Evolutionary conservation across 2,888 invertebrate species (phyloP), one percentile per base, ranked within the genome.

Genomic region (Morpho helenor): DNA sequence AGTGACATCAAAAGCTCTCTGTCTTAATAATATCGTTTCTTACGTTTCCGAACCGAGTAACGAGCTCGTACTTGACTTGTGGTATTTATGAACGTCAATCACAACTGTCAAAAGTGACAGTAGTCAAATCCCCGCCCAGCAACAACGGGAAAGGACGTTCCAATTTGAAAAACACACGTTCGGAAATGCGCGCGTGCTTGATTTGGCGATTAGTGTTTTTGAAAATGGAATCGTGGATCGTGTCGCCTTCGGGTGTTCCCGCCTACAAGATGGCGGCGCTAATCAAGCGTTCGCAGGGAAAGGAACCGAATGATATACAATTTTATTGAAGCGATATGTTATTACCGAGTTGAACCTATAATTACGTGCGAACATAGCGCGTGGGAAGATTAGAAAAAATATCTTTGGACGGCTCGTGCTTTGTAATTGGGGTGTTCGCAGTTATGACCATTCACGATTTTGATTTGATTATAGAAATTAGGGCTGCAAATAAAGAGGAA

Each of bases 191-290:
- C 87, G 86, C 87, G 87, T 87, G 87, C 87, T 84, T 80, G 80
- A 79, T 82, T 85, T 82, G 82, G 80, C 87, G 88, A 89, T 90
- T 89, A 89, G 88, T 85, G 87, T 86, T 87, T 86, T 85, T 87
- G 87, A 89, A 84, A 87, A 86, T 87, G 85, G 87, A 84, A 85
- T 82, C 82, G 82, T 80, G 82, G 84, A 86, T 88, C 86, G 87
- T 82, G 87, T 88, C 89, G 89, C 89, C 88, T 81, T 79, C 80
- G 87, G 88, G 80, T 79, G 79, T 74, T 71, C 76, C 86, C 89
- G 88, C 90, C 90, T 84, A 83, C 89, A 90, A 90, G 80, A 90
- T 90, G 90, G 90, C 89, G 79, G 87, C 82, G 79, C 85, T 89
- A 88, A 88, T 89, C 88, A 87, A 77, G 77, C 80, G 82, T 82